phyloP scores from a whole-genome alignment of 2,888 invertebrate genomes.

The Netelia melanura region DNA sequence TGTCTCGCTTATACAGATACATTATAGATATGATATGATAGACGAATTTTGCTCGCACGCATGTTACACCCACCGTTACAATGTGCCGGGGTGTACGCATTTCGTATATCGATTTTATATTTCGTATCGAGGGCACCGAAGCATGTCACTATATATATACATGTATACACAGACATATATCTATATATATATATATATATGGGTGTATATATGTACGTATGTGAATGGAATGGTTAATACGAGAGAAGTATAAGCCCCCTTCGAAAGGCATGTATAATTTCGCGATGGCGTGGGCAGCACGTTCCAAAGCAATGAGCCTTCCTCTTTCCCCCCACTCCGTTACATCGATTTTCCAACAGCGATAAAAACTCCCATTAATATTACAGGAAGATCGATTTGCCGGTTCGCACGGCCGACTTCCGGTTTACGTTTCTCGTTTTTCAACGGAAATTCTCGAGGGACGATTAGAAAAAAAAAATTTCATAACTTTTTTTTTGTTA shows the following conservation, averaged over 20 bases:
- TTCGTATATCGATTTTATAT: conserved; percentile 43
- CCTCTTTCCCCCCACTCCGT: conserved; percentile 18
- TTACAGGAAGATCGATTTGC: conserved; percentile 59
- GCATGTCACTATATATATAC: not conserved
- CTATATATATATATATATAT: conserved; percentile 6
- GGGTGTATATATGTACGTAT: not conserved
- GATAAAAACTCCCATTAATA: conserved; percentile 65
- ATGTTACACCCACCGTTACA: conserved; percentile 9
- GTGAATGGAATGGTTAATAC: conserved; percentile 12
- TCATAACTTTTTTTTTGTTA: not conserved
- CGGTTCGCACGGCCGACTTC: conserved; percentile 36
- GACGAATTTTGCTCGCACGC: not conserved
- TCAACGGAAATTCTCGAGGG: not conserved
- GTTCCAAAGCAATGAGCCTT: conserved; percentile 39
- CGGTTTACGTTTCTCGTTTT: conserved; percentile 3
- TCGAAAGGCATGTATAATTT: conserved; percentile 54
- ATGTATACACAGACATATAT: not conserved
- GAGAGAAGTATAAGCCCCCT: conserved; percentile 36
- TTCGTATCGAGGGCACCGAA: conserved; percentile 48
- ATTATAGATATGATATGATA: conserved; percentile 6
- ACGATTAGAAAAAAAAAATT: not conserved
- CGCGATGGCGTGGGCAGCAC: conserved; percentile 60
- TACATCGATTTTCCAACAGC: conserved; percentile 61
- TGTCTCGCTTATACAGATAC: conserved; percentile 2
- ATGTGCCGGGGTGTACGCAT: conserved; percentile 11